phyloP scores from a whole-genome alignment of 2,113 vertebrate genomes.

The Microcebus tavaratra region DNA sequence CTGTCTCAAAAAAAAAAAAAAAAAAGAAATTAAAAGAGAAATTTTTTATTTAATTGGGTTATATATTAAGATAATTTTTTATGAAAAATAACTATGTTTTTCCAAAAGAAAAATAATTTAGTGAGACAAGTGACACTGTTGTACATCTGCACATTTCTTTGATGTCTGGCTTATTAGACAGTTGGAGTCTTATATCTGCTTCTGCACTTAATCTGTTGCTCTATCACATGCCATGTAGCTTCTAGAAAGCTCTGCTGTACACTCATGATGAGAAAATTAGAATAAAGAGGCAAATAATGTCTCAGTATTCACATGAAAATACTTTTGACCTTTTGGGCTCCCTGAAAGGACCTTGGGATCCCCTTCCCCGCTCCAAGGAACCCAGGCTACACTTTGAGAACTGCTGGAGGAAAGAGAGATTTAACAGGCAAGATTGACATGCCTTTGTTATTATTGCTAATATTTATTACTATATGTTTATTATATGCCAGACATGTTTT shows the following conservation, averaged over 20 bases:
- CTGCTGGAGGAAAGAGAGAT: not conserved
- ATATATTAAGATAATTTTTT: not conserved
- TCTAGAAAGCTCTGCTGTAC: not conserved
- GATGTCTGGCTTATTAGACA: not conserved
- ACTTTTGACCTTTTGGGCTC: not conserved
- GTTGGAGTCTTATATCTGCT: no score
- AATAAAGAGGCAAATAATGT: not conserved
- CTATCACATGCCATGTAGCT: accelerated
- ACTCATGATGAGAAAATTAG: not conserved
- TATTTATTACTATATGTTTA: not conserved
- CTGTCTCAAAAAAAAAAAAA: no score
- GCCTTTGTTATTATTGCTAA: not conserved
- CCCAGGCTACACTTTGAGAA: not conserved
- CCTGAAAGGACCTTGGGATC: not conserved
- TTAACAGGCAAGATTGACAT: not conserved
- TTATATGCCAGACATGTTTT: not conserved
- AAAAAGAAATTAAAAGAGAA: not conserved
- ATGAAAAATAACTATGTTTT: not conserved
- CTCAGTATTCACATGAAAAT: not conserved
- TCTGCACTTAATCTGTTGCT: not conserved
- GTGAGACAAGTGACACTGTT: not conserved
- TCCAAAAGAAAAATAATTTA: not conserved
- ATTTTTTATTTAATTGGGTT: not conserved
- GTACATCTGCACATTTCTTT: not conserved
- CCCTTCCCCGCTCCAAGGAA: not conserved